A percentile compares a stretch with the other conserved stretches of the same genome.
Conservation (phyloP, 2,888 invertebrate species). For the Pseudolycoriella hygida region DNA sequence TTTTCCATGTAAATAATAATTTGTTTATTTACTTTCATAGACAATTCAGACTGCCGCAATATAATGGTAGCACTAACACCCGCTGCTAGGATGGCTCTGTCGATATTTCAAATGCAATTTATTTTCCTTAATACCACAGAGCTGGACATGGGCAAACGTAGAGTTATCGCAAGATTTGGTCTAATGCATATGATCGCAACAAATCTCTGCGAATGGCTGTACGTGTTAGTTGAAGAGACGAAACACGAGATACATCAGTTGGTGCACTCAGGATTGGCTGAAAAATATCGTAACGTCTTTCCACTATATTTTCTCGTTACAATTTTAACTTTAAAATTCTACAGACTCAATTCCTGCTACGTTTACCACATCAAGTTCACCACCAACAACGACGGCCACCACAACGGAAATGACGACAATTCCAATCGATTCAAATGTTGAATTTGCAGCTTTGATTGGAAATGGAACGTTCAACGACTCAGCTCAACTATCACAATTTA, state of each 20-base stretch:
- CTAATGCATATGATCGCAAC: slow-evolving; percentile 84
- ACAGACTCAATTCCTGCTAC: no score
- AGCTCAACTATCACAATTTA: not conserved
- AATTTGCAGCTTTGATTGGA: not conserved
- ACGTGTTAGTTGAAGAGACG: slow-evolving; percentile 73
- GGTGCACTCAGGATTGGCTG: slow-evolving; percentile 23
- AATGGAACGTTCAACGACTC: not conserved
- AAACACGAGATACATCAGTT: slow-evolving; percentile 70
- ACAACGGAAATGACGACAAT: no score
- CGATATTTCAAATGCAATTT: slow-evolving; percentile 82
- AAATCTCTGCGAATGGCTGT: slow-evolving; percentile 84
- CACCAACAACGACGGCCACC: no score
- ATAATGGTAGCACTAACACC: slow-evolving; percentile 60
- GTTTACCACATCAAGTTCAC: no score
- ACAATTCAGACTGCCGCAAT: slow-evolving; percentile 37
- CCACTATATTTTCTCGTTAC: not conserved
- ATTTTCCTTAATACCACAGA: slow-evolving; percentile 79
- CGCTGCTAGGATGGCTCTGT: slow-evolving; percentile 62
- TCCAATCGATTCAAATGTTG: not conserved
- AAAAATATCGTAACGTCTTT: not conserved
- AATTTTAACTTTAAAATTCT: no score
- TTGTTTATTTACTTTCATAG: not conserved
- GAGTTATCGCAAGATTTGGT: slow-evolving; percentile 66
- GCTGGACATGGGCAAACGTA: slow-evolving; percentile 44
- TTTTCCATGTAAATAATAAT: not conserved